Percentiles rank a stretch among this genome's conserved stretches.
phyloP scores from a whole-genome alignment of 2,888 invertebrate species.

The Caenorhabditis drosophilae region DNA sequence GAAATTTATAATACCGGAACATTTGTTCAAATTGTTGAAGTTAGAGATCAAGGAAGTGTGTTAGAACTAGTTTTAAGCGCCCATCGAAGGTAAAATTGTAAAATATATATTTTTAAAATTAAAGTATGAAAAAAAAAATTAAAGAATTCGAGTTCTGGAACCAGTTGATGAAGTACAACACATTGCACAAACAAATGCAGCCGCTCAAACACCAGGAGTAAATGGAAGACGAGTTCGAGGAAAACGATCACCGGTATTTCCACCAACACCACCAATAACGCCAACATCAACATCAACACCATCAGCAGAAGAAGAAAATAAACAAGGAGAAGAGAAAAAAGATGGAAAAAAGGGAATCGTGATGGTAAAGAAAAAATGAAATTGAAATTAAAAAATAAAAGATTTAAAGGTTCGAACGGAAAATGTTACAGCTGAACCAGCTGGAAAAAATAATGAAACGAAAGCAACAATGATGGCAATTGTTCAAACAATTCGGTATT shows the following conservation, averaged over 20 bases:
- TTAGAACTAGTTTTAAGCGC: constrained; percentile 86
- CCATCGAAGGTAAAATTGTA: constrained; percentile 33
- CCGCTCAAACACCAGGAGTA: neutral
- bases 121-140: neutral
- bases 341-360: constrained; percentile 13
- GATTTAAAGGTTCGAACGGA: constrained; percentile 51
- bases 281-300: constrained; percentile 7
- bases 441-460: constrained; percentile 45
- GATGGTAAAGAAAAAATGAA: constrained; percentile 7
- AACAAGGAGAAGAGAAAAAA: constrained; percentile 5
- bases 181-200: neutral
- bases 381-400: neutral
- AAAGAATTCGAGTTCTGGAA: constrained; percentile 35
- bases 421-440: constrained; percentile 55
- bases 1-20: constrained; percentile 90
- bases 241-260: constrained; percentile 6
- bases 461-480: constrained; percentile 63
- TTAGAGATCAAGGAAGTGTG: constrained; percentile 81
- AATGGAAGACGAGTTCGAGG: constrained; percentile 26
- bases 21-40: constrained; percentile 93
- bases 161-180: constrained; percentile 22
- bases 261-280: constrained; percentile 10
- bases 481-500: constrained; percentile 58
- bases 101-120: neutral
- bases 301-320: constrained; percentile 4